Conservation (phyloP, 2,888 invertebrate genomes). For the Smittia sp. region DNA sequence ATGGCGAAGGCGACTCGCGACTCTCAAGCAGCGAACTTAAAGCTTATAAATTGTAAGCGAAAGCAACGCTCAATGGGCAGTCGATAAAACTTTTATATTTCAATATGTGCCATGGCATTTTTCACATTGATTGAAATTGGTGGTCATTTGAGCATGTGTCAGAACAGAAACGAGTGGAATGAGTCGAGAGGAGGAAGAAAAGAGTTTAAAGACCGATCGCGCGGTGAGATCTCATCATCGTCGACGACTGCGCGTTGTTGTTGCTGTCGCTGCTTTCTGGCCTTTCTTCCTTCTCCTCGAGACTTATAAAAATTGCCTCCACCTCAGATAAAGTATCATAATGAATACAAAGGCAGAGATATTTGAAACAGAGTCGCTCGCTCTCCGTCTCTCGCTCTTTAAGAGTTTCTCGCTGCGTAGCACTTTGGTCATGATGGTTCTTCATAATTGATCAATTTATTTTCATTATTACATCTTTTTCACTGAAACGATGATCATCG, state of each 20-base stretch:
- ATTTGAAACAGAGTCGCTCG: neutral
- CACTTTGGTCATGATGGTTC: conserved; percentile 41
- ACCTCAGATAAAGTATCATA: conserved; percentile 6
- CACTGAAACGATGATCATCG: conserved; percentile 40
- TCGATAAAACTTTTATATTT: conserved; percentile 26
- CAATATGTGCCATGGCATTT: conserved; percentile 23
- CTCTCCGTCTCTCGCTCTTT: neutral
- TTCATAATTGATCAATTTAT: conserved; percentile 40
- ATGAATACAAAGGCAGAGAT: neutral
- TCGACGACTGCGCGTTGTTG: neutral
- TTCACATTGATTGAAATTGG: conserved; percentile 34
- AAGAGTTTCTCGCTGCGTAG: conserved; percentile 36
- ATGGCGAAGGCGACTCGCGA: neutral
- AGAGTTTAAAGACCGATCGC: conserved; percentile 26
- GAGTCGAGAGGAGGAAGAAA: neutral
- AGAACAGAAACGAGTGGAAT: conserved; percentile 12
- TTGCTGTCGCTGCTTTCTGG: neutral
- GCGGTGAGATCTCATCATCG: no score
- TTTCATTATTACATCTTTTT: conserved; percentile 41
- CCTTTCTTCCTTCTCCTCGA: neutral
- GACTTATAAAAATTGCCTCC: neutral
- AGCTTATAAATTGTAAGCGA: conserved; percentile 24
- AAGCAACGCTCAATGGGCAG: conserved; percentile 31
- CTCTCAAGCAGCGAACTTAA: neutral
- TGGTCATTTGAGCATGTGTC: conserved; percentile 35